Conservation (phyloP, 2,888 invertebrate genomes). For the Hyposoter didymator region DNA sequence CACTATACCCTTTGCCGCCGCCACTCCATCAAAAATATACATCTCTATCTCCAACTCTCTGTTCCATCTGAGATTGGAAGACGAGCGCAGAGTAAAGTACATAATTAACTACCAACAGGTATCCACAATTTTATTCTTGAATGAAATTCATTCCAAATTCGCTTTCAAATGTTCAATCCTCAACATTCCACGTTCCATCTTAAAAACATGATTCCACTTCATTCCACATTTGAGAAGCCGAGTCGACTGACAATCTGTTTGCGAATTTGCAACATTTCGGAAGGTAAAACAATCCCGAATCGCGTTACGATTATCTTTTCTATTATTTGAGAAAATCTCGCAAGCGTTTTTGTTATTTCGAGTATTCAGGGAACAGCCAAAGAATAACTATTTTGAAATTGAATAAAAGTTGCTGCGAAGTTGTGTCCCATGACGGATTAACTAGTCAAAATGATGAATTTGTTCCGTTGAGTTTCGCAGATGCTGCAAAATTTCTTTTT, state of each 20-base stretch:
- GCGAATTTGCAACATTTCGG: background rate
- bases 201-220: background rate
- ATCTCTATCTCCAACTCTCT: conserved; percentile 36
- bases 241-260: background rate
- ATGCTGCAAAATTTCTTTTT: conserved; percentile 23
- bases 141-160: conserved; percentile 5
- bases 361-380: background rate
- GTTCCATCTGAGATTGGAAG: conserved; percentile 45
- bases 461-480: background rate
- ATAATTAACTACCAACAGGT: conserved; percentile 35
- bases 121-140: conserved; percentile 7
- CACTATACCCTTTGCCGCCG: conserved; percentile 28
- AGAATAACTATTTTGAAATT: conserved; percentile 6
- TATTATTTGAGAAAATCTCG: background rate
- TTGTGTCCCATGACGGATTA: conserved; percentile 10
- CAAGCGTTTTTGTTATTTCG: background rate
- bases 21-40: conserved; percentile 15
- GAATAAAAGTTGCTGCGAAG: background rate
- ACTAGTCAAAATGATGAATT: conserved; percentile 42
- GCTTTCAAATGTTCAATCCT: background rate
- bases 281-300: background rate
- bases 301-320: background rate
- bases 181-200: background rate
- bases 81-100: conserved; percentile 37
- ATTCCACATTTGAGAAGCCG: background rate